Evolutionary conservation across 1,140 invertebrate genomes (phyloP).

Genomic region (Monomorium pharaonis): DNA sequence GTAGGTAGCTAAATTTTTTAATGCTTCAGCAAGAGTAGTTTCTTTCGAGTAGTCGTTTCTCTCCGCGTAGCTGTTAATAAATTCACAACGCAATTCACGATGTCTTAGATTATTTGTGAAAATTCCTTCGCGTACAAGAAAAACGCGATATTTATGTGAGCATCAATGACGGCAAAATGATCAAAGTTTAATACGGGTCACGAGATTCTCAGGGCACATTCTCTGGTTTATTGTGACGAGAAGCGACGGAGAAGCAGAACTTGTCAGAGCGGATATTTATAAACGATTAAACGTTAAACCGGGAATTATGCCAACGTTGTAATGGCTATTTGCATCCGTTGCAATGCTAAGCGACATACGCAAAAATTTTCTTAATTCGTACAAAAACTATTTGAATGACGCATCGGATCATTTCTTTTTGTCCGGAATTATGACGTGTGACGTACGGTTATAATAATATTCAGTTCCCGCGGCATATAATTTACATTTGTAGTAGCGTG

Average conservation of each 20-base stretch:
- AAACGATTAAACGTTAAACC: conserved; percentile 60
- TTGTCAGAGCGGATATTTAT: conserved; percentile 62
- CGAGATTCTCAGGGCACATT: neutral
- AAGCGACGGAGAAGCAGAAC: neutral
- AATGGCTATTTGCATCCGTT: conserved; percentile 37
- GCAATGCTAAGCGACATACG: neutral
- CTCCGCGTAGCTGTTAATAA: neutral
- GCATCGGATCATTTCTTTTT: neutral
- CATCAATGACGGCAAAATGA: conserved; percentile 10
- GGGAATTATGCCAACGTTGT: conserved; percentile 59
- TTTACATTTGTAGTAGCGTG: neutral
- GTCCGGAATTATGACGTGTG: neutral
- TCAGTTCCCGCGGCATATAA: neutral
- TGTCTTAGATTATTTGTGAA: neutral
- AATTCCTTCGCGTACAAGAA: neutral
- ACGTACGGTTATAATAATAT: neutral
- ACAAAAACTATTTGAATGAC: neutral
- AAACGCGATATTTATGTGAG: neutral
- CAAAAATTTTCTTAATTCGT: neutral
- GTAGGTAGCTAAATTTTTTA: too few species aligned
- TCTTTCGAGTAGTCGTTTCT: too few species aligned
- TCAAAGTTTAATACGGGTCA: conserved; percentile 6
- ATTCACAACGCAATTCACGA: neutral
- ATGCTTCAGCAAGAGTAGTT: too few species aligned
- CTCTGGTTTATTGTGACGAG: neutral